Evolutionary conservation across 2,888 invertebrate species (phyloP), one percentile per base, ranked within the genome.

Genomic region (Netelia melanura): DNA sequence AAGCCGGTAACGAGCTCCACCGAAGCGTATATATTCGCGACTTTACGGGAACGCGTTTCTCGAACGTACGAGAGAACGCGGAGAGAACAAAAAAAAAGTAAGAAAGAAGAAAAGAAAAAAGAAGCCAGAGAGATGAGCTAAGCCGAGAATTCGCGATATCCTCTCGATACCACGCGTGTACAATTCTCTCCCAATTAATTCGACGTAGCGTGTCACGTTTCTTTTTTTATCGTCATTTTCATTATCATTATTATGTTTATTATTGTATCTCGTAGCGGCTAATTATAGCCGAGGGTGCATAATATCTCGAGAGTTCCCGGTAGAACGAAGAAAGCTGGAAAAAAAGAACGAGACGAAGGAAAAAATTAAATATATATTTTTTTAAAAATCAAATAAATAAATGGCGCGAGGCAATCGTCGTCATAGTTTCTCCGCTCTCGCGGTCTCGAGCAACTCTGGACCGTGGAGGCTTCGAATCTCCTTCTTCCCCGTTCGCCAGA

Each of bases 161-260:
- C 82, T 78, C 43, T 78, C 78, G 81, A 85, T 85, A 85, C 81
- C 84, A 64, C 81, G 56, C 65, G 68, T 21, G 62, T 80, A 72
- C 78, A 78, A 75, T 70, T 78, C 74, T 85, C 81, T 74, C 78
- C 84, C 82, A 85, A 85, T 85, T 85, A 85, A 85, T 85, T 85
- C 82, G 56, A 68, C 48, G 78, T 25, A 72, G 48, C 65, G 30
- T 48, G 6, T 17, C 72, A 8, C 25, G 25, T 65, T 58, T 77
- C 14, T 44, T 64, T 64, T 56, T 64, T 68, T 74, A 68, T 62
- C 62, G 48, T 62, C 17, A 77, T 74, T 75, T 43, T 76, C 23
- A 21, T 82, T 65, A 64, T 62, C 54, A 52, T 58, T 54, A 64
- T 17, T 56, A 71, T 76, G 62, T 62, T 78, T 64, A 70, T 75